These are phyloP conservation scores for Clitarchus hookeri DNA, from an alignment of 2,888 invertebrate species.

Conservation along the genomic window DNA sequence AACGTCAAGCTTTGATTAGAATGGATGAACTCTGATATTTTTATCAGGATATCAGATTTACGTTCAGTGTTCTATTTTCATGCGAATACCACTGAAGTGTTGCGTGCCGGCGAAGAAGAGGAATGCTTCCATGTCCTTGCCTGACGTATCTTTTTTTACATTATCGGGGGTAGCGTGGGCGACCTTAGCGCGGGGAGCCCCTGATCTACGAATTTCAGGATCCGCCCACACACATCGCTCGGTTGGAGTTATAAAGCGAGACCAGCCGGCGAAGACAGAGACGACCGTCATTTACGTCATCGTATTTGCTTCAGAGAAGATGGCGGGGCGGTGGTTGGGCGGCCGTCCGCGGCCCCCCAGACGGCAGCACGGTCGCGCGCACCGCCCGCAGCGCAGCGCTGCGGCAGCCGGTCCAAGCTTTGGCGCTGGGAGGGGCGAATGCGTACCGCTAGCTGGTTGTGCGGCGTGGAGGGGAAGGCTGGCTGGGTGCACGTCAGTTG, in stretches of 20 bases:
- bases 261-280: not conserved
- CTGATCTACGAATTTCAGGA: conserved; percentile 9
- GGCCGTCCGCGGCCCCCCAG: conserved; percentile 16
- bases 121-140: not conserved
- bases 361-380: conserved; percentile 29
- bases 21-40: not conserved
- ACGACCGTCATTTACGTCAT: conserved; percentile 34
- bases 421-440: conserved; percentile 1
- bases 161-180: not conserved
- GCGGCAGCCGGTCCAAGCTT: conserved; percentile 24
- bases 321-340: conserved; percentile 21
- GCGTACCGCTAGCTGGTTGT: not conserved
- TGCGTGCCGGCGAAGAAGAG: not conserved
- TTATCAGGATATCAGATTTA: not conserved
- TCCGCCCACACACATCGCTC: not conserved
- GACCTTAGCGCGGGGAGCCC: not conserved
- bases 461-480: not conserved
- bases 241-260: not conserved
- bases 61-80: not conserved
- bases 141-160: not conserved
- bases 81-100: not conserved
- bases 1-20: not conserved
- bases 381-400: conserved; percentile 18
- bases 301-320: conserved; percentile 37
- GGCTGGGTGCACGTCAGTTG: conserved; percentile 10